Percentiles rank a stretch among this genome's conserved stretches.
Conservation (phyloP, 2,113 vertebrate genomes). For the Cyphomyrus plagiostoma region DNA sequence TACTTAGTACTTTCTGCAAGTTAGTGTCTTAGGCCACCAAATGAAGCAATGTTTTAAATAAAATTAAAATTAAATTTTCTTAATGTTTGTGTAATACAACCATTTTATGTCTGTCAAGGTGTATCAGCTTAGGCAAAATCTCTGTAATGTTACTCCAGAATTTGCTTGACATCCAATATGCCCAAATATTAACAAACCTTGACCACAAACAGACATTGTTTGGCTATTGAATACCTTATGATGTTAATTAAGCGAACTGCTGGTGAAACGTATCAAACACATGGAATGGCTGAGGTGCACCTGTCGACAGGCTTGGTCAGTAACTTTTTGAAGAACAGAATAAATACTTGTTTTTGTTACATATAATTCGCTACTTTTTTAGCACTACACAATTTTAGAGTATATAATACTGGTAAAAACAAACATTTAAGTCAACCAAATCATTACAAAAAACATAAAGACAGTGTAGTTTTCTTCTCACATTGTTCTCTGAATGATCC, state of each 20-base stretch:
- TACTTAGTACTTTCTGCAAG: too few relatives aligned
- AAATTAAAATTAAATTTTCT: background rate
- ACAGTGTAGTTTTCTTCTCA: background rate
- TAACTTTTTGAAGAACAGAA: background rate
- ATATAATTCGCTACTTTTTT: background rate
- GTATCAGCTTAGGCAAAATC: background rate
- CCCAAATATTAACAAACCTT: background rate
- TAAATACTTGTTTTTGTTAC: background rate
- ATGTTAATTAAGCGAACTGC: background rate
- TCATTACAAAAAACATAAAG: background rate
- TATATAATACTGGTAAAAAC: background rate
- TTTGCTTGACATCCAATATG: background rate
- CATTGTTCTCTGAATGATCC: background rate
- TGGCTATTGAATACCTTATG: background rate
- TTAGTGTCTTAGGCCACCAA: background rate
- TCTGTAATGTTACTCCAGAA: background rate
- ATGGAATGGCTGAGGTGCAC: background rate
- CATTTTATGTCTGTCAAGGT: background rate
- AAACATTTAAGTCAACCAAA: background rate
- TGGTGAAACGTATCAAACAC: background rate
- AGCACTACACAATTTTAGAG: background rate
- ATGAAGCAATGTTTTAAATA: background rate
- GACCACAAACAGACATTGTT: background rate
- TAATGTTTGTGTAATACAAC: background rate
- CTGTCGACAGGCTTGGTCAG: background rate